These are phyloP conservation scores for Limnephilus lunatus DNA, from an alignment of 2,888 invertebrate species.

Conservation along the genomic window DNA sequence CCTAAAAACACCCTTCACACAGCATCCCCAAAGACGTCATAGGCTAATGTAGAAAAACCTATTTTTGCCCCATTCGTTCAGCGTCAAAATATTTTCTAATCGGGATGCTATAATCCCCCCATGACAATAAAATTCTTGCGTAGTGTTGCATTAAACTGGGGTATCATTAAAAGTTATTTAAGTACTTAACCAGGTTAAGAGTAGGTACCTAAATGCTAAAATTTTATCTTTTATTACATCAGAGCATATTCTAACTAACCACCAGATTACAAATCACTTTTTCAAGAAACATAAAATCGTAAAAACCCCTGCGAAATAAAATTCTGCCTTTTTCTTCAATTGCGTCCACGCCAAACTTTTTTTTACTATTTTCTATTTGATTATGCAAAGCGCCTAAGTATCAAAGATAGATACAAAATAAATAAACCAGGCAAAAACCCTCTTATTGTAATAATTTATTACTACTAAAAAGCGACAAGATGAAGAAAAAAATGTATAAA, in stretches of 20 bases:
- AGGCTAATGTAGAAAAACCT: no score
- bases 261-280: not conserved
- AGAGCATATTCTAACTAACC: not conserved
- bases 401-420: not conserved
- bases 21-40: no score
- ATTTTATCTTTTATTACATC: not conserved
- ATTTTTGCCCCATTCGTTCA: no score
- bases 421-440: constrained; percentile 7
- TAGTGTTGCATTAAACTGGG: no score
- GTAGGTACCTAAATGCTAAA: not conserved
- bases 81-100: no score
- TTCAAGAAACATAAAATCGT: not conserved
- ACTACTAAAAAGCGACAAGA: not conserved
- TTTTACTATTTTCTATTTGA: not conserved
- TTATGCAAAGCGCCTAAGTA: not conserved
- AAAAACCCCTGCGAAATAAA: not conserved
- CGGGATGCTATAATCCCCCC: no score
- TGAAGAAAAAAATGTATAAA: not conserved
- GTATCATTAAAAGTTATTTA: no score
- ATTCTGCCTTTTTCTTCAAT: not conserved
- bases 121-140: no score
- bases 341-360: not conserved
- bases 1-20: no score
- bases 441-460: not conserved
- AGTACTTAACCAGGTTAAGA: not conserved